Base-by-base conservation (phyloP, 2,113 vertebrate species). In the Misgurnus anguillicaudatus region DNA sequence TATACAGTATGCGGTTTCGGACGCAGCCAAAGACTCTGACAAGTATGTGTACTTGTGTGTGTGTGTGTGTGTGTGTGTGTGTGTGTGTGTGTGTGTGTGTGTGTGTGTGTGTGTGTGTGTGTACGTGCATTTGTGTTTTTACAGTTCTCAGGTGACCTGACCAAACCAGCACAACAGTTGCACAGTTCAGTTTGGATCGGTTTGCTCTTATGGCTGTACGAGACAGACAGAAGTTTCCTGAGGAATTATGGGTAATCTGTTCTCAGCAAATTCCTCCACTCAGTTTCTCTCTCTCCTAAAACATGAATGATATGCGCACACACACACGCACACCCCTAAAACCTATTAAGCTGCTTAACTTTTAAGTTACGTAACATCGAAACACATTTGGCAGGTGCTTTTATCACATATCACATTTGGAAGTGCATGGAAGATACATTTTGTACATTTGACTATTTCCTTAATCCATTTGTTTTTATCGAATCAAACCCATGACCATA, bases 161-260 rank as follows among this genome's bases (percentile, higher is more conserved):
- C 82, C 81, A 75, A 82, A 75, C 70, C 82, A 81, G 69, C 45
- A 38, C 66, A 14, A 48, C 45, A 8, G 42, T 70, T 47, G 24
- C 24, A 31, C 24, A 31, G 24, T 31, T 31, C 24, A 31, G 24
- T 31, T 31, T 31, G n/a, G 69, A 57, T 57, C 69, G 0, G 48
- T 16, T 8, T 68, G 84, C 82, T 86, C 85, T 86, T 86, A 19
- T n/a, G 69, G 72, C 17, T 36, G 36, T 21, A 45, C 10, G 11
- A 47, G 55, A 9, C 39, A 75, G 72, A 48, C 57, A 62, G 72
- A 42, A 36, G 21, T 60, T 62, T 75, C 13, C 39, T 62, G 4
- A 1, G 16, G 72, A 75, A 75, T 75, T 75, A 75, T 75, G 58
- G 42, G 57, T 75, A 62, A 75, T 48, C 72, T 75, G 72, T 48